phyloP scores from a whole-genome alignment of 2,888 invertebrate species.

The Tromatobia lineatoria region DNA sequence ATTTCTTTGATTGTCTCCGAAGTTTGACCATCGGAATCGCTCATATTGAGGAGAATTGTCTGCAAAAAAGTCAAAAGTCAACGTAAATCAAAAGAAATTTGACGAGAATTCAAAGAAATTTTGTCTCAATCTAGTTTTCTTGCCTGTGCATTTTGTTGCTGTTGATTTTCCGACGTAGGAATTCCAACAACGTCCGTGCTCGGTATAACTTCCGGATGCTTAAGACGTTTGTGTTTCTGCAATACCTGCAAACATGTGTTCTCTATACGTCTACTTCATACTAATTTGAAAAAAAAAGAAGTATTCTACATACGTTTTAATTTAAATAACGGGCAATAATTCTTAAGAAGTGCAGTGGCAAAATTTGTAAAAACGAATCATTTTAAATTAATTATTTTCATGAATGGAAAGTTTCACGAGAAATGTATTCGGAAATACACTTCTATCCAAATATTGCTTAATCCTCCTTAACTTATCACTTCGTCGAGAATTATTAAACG shows the following conservation, averaged over 20 bases:
- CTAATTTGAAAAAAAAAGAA: neutral
- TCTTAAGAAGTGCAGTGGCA: too few species aligned
- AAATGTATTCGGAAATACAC: too few species aligned
- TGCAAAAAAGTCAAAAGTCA: constrained; percentile 33
- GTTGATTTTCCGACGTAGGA: constrained; percentile 69
- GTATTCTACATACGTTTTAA: neutral
- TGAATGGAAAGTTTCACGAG: too few species aligned
- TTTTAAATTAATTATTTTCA: too few species aligned
- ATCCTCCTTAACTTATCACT: too few species aligned
- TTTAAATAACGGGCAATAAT: too few species aligned
- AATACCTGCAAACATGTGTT: constrained; percentile 57
- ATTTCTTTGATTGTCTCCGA: constrained; percentile 72
- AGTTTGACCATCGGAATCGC: constrained; percentile 69
- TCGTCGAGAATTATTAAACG: neutral
- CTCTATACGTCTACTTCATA: neutral
- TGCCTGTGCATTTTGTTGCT: constrained; percentile 70
- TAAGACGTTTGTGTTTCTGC: constrained; percentile 65
- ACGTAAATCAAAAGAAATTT: neutral
- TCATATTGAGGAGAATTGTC: constrained; percentile 70
- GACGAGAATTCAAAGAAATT: neutral
- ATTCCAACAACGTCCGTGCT: constrained; percentile 67
- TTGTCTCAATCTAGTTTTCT: neutral
- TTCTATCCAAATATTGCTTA: too few species aligned
- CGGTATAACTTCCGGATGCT: constrained; percentile 61
- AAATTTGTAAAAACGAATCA: too few species aligned